Percentiles rank a stretch among this genome's conserved stretches.
Conservation (phyloP, 2,113 vertebrate genomes). For the Sapajus apella region DNA sequence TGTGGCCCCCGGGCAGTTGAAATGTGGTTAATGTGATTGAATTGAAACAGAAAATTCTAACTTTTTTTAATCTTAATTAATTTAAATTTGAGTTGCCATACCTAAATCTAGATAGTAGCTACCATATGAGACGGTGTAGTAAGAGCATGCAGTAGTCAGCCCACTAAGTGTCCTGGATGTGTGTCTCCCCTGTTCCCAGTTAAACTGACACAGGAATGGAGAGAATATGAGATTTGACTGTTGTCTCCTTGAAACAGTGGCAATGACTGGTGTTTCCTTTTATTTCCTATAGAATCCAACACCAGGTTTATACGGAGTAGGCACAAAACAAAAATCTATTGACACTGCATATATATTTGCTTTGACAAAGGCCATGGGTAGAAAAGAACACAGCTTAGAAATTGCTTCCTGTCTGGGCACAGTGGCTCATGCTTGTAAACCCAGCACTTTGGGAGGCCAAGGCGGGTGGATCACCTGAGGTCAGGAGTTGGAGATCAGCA, state of each 20-base stretch:
- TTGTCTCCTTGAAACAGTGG: neutral
- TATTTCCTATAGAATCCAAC: neutral
- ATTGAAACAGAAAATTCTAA: conserved; percentile 7
- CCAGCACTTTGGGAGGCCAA: too few species aligned
- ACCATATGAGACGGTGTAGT: rapidly evolving
- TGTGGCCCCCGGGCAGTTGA: neutral
- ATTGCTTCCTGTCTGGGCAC: too few species aligned
- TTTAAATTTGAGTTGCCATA: neutral
- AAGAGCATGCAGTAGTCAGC: neutral
- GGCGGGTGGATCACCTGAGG: too few species aligned
- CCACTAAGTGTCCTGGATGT: neutral
- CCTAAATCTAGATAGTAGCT: neutral
- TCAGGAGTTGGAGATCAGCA: too few species aligned
- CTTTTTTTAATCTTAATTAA: conserved; percentile 5
- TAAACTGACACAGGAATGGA: neutral
- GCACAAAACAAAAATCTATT: neutral
- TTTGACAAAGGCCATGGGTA: neutral
- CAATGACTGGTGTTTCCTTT: neutral
- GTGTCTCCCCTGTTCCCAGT: neutral
- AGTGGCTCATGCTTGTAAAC: too few species aligned
- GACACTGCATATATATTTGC: neutral
- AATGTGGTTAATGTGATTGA: neutral
- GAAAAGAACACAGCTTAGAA: conserved; percentile 1
- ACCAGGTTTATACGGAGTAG: neutral
- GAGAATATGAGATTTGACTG: neutral